A percentile compares a stretch with the other conserved stretches of the same genome.
Conservation (phyloP, 2,888 invertebrate species). For the Watsonalla binaria region DNA sequence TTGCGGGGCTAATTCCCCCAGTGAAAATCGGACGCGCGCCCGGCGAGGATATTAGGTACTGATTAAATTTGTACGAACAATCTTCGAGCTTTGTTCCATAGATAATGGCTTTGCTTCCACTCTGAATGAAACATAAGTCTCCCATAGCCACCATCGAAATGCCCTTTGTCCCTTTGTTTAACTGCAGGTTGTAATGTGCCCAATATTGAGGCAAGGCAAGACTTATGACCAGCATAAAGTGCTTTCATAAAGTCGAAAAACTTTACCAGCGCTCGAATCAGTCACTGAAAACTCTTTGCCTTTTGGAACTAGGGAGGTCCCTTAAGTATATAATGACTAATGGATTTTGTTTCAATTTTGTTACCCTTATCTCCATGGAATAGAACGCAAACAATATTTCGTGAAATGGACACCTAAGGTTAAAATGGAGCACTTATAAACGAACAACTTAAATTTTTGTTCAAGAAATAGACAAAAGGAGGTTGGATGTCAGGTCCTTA, state of each 20-base stretch:
- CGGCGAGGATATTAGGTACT: conserved; percentile 40
- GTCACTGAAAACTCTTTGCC: too few species aligned
- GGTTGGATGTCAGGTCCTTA: conserved; percentile 34
- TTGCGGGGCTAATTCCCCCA: conserved; percentile 38
- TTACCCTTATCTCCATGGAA: too few species aligned
- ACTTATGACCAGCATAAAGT: not conserved
- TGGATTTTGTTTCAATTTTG: too few species aligned
- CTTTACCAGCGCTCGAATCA: too few species aligned
- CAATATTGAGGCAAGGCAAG: too few species aligned
- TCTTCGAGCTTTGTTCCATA: conserved; percentile 49
- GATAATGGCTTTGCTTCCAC: conserved; percentile 44
- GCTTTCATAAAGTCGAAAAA: too few species aligned
- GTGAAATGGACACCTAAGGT: not conserved
- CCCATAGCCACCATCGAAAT: conserved; percentile 29
- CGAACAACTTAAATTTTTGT: conserved; percentile 1
- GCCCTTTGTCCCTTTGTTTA: conserved; percentile 25
- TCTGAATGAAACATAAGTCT: conserved; percentile 59
- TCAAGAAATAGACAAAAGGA: conserved; percentile 20
- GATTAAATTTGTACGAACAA: conserved; percentile 73
- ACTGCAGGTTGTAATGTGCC: not conserved
- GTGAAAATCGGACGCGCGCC: conserved; percentile 32
- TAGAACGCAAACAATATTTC: not conserved
- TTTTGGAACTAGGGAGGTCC: too few species aligned
- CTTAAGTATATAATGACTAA: too few species aligned
- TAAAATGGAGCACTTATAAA: not conserved